Base-by-base conservation (phyloP, 2,888 invertebrate genomes). In the Protophormia terraenovae region DNA sequence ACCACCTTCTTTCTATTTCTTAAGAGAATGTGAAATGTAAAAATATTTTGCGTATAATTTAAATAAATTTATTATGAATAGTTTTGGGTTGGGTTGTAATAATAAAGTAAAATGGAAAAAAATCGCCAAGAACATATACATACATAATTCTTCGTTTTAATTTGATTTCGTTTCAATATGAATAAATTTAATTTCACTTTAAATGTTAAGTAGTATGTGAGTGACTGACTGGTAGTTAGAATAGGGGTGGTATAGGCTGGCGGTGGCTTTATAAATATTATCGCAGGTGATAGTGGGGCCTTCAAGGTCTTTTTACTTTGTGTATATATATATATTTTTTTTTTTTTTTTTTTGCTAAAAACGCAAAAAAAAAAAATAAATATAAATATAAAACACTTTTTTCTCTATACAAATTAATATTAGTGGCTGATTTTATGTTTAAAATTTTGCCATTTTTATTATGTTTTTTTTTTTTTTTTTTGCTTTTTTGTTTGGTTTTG, bases 111-210 rank as follows among this genome's bases (percentile, higher is more conserved):
- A 60, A 16, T 16, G 3, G 2, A 41, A 12, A 16, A 60, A 16
- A 29, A 60, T 35, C 19, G 2, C 12, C 38, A 22, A 38, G 16
- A 38, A 38, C 22, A 38, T 27, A 22, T n/a, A 60, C 12, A 66
- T 27, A 41, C 38, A 41, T 24, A 55, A 55, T 41, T 45, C 6
- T 22, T 8, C 22, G 45, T 45, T 72, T 32, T 72, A 45, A 66
- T 27, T 10, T 45, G n/a, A 45, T 72, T 72, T 60, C 10, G 55
- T 55, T 71, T 66, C 3, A 72, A 60, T 67, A 47, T 60, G 58
- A 45, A 58, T 14, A 19, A 32, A 60, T 29, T 58, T 19, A 58
- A 41, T 72, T 60, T 29, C 7, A 22, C 24, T 53, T 50, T 12
- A 32, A 67, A 32, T n/a, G n/a, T n/a, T n/a, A n/a, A n/a, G n/a